Percentiles rank a stretch among this genome's conserved stretches.
Evolutionary conservation across 1,140 invertebrate genomes (phyloP).

Genomic region (Reticulitermes speratus): DNA sequence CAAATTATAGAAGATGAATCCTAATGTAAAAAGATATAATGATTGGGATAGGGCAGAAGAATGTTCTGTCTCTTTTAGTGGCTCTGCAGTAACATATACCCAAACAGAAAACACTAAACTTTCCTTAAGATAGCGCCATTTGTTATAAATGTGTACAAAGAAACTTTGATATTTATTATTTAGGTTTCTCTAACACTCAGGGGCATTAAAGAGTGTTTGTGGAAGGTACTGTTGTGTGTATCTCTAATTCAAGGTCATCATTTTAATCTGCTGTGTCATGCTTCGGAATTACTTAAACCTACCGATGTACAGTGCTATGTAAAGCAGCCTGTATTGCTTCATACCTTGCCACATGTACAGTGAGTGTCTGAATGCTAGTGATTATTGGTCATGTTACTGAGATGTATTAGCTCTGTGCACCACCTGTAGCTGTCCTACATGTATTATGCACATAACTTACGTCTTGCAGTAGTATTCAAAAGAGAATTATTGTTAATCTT

Average conservation of each 20-base stretch:
- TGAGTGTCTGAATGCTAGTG: not conserved
- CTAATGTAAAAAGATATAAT: too few species aligned
- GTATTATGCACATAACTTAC: not conserved
- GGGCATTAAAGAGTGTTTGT: not conserved
- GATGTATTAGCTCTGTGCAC: not conserved
- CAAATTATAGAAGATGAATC: too few species aligned
- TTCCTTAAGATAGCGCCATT: not conserved
- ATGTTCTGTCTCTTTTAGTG: not conserved
- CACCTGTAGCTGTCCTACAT: not conserved
- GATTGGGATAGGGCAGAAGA: too few species aligned
- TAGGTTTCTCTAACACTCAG: not conserved
- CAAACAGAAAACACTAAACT: not conserved
- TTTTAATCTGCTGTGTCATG: not conserved
- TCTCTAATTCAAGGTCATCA: not conserved
- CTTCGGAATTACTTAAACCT: not conserved
- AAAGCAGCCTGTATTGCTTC: not conserved
- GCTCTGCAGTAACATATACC: not conserved
- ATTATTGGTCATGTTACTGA: not conserved
- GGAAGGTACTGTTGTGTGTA: not conserved
- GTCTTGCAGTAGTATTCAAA: not conserved
- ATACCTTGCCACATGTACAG: not conserved
- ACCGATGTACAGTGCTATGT: not conserved
- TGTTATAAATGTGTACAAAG: not conserved
- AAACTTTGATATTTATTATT: not conserved
- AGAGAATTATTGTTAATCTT: too few species aligned